phyloP scores from a whole-genome alignment of 2,113 vertebrate species.

The cat (Felis catus) region DNA sequence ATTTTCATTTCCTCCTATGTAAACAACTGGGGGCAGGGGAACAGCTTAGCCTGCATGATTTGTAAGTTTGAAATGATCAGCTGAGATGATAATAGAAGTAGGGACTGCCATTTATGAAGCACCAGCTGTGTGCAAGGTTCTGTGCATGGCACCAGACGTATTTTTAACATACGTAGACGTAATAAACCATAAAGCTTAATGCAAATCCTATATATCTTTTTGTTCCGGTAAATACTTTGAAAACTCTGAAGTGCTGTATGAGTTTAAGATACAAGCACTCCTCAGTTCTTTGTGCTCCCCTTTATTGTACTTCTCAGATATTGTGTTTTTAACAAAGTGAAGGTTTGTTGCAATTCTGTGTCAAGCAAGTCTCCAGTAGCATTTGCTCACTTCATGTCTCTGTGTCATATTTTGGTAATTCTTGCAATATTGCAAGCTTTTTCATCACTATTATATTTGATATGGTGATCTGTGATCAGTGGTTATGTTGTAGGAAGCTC shows the following conservation, averaged over 20 bases:
- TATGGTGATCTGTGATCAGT: neutral
- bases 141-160: neutral
- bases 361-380: neutral
- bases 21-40: neutral
- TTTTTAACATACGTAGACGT: neutral
- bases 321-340: neutral
- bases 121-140: neutral
- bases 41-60: neutral
- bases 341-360: neutral
- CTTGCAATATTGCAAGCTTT: neutral
- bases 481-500: neutral
- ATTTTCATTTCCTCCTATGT: conserved; percentile 3
- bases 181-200: neutral
- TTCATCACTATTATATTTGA: neutral
- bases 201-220: neutral
- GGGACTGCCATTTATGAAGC: neutral
- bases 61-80: neutral
- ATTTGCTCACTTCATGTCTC: neutral
- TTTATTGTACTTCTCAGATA: neutral
- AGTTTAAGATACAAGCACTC: neutral
- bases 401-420: neutral
- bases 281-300: neutral
- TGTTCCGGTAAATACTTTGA: neutral
- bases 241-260: conserved; percentile 14
- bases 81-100: neutral